Evolutionary conservation across 2,888 invertebrate genomes (phyloP).

Genomic region (Tortricodes alternella): DNA sequence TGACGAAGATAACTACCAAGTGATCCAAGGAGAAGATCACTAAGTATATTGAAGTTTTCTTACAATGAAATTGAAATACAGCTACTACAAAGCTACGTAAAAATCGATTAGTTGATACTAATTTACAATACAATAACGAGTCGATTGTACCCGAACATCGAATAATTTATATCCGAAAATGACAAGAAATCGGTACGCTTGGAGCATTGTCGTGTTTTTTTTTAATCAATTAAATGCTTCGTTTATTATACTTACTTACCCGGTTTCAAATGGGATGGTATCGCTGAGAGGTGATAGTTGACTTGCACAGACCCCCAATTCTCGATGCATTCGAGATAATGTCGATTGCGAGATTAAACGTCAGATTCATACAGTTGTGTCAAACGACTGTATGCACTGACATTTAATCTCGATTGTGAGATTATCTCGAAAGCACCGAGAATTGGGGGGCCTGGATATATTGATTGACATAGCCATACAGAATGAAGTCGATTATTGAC

Average conservation of each 20-base stretch:
- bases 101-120: conserved; percentile 62
- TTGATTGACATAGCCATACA: too few species aligned
- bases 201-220: conserved; percentile 14
- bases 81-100: conserved; percentile 70
- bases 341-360: too few species aligned
- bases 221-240: conserved; percentile 22
- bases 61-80: conserved; percentile 66
- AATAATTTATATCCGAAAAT: conserved; percentile 65
- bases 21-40: conserved; percentile 39
- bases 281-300: too few species aligned
- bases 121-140: conserved; percentile 64
- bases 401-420: too few species aligned
- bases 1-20: conserved; percentile 33
- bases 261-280: too few species aligned
- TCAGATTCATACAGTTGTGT: too few species aligned
- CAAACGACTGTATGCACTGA: too few species aligned
- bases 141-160: conserved; percentile 54
- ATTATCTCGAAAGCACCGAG: too few species aligned
- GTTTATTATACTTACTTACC: background rate
- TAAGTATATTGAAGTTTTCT: conserved; percentile 41
- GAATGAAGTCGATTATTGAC: too few species aligned
- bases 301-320: too few species aligned
- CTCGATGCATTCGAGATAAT: too few species aligned
- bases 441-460: too few species aligned
- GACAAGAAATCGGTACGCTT: conserved; percentile 54